Base-by-base conservation (phyloP, 2,113 vertebrate genomes). In the Dicrurus megarhynchus region DNA sequence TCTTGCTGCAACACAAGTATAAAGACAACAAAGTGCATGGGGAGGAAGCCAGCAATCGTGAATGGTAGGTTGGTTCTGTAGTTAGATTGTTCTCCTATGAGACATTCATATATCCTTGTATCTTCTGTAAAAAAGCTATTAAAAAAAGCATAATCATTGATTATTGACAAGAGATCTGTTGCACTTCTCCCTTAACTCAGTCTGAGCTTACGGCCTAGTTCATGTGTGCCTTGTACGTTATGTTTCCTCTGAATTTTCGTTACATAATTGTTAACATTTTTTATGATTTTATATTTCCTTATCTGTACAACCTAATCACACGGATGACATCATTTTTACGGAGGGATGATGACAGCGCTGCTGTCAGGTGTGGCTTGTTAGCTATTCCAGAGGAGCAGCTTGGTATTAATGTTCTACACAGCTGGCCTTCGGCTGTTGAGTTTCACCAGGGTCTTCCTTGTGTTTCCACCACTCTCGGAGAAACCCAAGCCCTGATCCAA, bases 401-500 rank as follows among this genome's bases (percentile, higher is more conserved):
- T 2, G 42, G 0, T 12, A 1, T 2, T 26, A 6, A 1, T 7
- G 21, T 30, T 21, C 37, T 8, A 39, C 13, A 3, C 1, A 7
- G 23, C 2, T 22, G 55, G 23, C 17, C 53, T 69, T 22, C 6
- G 74, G 3, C 53, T 59, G 10, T 1, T n/a, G 23, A 3, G 11
- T 52, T 30, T 21, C 32, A n/a, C 1, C 6, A 1, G 4, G 5
- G 8, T 27, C 10, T 7, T 76, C 19, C 16, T 28, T 9, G 13
- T 28, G 79, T 47, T 35, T 64, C 33, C 26, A 3, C 30, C 16
- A 0, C 6, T 57, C n/a, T 27, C 5, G 1, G 15, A 13, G 24
- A 32, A 18, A 11, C 9, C 1, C 11, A 5, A 16, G 33, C 20
- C 7, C 19, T 24, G 4, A 14, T 15, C 39, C 33, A 3, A 3